These are phyloP conservation scores for Rotaria magnacalcarata DNA, from an alignment of 2,888 invertebrate genomes.

Conservation along the genomic window DNA sequence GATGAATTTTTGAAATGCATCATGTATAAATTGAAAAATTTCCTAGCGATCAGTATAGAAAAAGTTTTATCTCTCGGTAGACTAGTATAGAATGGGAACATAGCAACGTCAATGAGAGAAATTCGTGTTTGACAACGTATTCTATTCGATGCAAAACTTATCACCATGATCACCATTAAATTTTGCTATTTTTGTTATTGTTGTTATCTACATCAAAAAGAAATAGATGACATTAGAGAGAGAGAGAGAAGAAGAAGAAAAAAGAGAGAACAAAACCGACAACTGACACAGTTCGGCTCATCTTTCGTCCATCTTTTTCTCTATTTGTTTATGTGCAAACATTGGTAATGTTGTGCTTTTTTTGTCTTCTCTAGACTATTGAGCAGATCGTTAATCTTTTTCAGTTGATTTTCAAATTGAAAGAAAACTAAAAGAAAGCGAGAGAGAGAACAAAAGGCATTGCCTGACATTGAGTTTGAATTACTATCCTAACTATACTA, in stretches of 20 bases:
- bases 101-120: too few relatives aligned
- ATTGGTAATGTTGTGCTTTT: not conserved
- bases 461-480: not conserved
- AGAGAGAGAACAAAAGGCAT: not conserved
- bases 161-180: not conserved
- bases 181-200: not conserved
- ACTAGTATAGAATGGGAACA: too few relatives aligned
- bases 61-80: too few relatives aligned
- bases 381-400: not conserved
- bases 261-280: not conserved
- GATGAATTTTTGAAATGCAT: too few relatives aligned
- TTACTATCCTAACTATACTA: not conserved
- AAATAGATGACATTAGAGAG: slow-evolving; percentile 12
- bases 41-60: too few relatives aligned
- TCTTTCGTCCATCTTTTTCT: slow-evolving; percentile 22
- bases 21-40: too few relatives aligned
- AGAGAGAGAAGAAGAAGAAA: not conserved
- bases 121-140: not conserved
- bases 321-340: not conserved
- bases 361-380: not conserved
- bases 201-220: not conserved
- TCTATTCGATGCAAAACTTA: not conserved
- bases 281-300: slow-evolving; percentile 3
- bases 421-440: not conserved
- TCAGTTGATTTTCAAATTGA: not conserved